A percentile compares a stretch with the other conserved stretches of the same genome.
Conservation (phyloP, 2,113 vertebrate genomes). For the Nesoenas mayeri region DNA sequence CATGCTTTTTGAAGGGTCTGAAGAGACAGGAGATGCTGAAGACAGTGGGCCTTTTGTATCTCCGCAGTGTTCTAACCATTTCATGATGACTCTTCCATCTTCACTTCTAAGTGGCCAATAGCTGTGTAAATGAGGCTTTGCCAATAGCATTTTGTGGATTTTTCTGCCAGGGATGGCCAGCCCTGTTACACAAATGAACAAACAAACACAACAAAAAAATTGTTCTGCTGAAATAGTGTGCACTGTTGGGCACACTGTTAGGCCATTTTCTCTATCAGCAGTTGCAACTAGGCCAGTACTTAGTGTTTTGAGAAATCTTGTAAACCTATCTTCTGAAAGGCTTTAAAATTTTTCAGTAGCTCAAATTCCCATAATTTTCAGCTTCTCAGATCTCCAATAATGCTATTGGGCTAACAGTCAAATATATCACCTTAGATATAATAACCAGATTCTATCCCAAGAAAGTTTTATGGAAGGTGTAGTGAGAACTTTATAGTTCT, state of each 20-base stretch:
- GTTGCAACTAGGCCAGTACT: background rate
- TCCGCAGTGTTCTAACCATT: background rate
- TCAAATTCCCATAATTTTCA: background rate
- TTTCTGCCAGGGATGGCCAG: background rate
- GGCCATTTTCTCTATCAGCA: background rate
- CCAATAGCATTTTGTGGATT: background rate
- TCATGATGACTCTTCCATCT: background rate
- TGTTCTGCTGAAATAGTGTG: background rate
- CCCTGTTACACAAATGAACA: background rate
- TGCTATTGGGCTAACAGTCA: background rate
- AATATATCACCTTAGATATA: background rate
- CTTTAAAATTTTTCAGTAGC: background rate
- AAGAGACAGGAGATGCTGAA: background rate
- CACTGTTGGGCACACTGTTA: too few relatives aligned
- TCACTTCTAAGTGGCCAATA: background rate
- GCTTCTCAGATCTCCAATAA: background rate
- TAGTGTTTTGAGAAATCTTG: background rate
- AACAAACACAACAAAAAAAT: background rate
- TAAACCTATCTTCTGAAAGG: background rate
- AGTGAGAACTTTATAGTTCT: background rate
- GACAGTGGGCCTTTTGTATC: background rate
- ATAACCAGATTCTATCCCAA: background rate
- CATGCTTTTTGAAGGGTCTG: background rate
- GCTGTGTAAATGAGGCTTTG: background rate
- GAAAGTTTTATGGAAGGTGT: background rate